Conservation (phyloP, 2,888 invertebrate species). For the Ochropacha duplaris region DNA sequence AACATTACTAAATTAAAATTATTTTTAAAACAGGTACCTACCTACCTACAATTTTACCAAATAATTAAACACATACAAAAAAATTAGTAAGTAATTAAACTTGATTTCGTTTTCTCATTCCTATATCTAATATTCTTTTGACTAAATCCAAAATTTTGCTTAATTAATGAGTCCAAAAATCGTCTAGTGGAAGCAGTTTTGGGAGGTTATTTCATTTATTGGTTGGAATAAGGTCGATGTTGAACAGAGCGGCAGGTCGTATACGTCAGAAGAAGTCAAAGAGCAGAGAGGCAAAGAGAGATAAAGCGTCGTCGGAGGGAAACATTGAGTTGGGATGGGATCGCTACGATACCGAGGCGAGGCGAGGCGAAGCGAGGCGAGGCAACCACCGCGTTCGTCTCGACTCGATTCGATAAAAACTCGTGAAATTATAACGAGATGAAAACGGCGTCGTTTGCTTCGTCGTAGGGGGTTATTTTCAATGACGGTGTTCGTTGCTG, state of each 20-base stretch:
- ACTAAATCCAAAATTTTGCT: constrained; percentile 74
- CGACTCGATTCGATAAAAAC: constrained; percentile 47
- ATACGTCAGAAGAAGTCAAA: constrained; percentile 75
- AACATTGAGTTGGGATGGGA: constrained; percentile 49
- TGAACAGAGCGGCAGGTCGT: constrained; percentile 40
- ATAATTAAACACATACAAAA: too few relatives aligned
- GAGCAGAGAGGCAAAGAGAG: constrained; percentile 70
- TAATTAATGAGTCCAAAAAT: constrained; percentile 77
- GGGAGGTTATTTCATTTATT: constrained; percentile 44
- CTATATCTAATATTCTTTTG: constrained; percentile 59
- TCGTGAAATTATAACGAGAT: constrained; percentile 42
- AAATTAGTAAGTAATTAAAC: too few relatives aligned
- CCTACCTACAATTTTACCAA: too few relatives aligned
- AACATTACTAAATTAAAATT: too few relatives aligned
- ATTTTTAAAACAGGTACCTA: too few relatives aligned
- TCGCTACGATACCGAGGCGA: constrained; percentile 10
- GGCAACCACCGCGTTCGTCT: constrained; percentile 25
- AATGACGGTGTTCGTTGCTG: constrained; percentile 35
- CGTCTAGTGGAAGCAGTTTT: constrained; percentile 33
- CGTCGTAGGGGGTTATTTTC: constrained; percentile 42
- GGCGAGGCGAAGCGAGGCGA: constrained; percentile 22
- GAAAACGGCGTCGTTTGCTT: constrained; percentile 29
- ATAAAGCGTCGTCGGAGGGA: constrained; percentile 69
- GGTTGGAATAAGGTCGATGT: constrained; percentile 52
- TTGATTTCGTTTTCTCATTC: constrained; percentile 48